Percentiles rank a stretch among this genome's conserved stretches.
phyloP scores from a whole-genome alignment of 30 jellyfish, hydroid and myxozoan genomes.

The Catostylus mosaicus region DNA sequence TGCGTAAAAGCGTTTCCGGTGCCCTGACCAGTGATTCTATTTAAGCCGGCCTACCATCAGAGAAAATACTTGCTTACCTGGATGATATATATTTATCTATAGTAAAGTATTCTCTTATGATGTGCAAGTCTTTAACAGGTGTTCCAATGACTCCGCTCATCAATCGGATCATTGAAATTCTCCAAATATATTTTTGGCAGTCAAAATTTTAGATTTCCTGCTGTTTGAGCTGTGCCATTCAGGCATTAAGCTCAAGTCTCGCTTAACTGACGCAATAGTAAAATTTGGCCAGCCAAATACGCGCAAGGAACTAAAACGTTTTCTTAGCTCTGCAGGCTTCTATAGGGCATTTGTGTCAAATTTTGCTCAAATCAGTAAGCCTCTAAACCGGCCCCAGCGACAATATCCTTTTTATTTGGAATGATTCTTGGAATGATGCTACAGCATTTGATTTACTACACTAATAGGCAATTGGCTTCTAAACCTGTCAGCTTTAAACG shows the following conservation, averaged over 20 bases:
- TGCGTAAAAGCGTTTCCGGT: too few species aligned
- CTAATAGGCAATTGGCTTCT: constrained; percentile 14
- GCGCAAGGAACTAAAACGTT: constrained; percentile 34
- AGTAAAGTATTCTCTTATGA: constrained; percentile 15
- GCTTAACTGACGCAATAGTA: constrained; percentile 38
- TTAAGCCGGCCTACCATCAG: constrained; percentile 41
- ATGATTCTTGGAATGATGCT: not conserved
- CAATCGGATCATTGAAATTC: constrained; percentile 24
- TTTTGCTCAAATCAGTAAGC: constrained; percentile 42
- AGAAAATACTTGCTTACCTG: constrained; percentile 9
- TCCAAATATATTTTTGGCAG: constrained; percentile 38
- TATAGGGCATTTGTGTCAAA: constrained; percentile 42
- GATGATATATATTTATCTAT: constrained; percentile 33
- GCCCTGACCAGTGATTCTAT: not conserved
- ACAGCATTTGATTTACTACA: not conserved
- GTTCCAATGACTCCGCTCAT: constrained; percentile 22
- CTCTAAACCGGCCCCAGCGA: constrained; percentile 24
- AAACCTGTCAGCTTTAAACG: constrained; percentile 43
- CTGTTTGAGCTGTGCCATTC: constrained; percentile 17
- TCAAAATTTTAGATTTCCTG: constrained; percentile 35
- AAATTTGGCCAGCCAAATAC: constrained; percentile 27
- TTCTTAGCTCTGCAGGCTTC: constrained; percentile 59
- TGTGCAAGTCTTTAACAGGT: constrained; percentile 17
- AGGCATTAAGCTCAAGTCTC: constrained; percentile 35
- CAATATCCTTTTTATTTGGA: constrained; percentile 18